Base-by-base conservation (phyloP, 2,113 vertebrate species). In the Struthidea cinerea region DNA sequence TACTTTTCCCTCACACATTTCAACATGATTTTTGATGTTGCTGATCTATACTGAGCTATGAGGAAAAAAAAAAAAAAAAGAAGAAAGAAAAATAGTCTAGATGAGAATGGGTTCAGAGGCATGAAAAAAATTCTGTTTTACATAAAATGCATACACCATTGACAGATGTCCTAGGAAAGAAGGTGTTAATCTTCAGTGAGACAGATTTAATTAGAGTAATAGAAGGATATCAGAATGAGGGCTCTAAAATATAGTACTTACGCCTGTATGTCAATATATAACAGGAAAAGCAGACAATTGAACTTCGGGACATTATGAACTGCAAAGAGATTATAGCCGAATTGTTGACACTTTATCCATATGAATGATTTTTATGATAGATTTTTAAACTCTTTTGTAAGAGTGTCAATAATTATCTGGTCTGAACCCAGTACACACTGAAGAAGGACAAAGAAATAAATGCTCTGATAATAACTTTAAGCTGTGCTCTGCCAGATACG, bases 121-220 rank as follows among this genome's bases (percentile, higher is more conserved):
- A 17, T 37, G 22, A 28, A 68, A 50, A 80, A 87, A 7, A n/a
- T 27, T 79, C 22, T 71, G 13, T 18, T 91, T 55, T 37, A 71
- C 2, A 0, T 82, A 39, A 75, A 82, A 44, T 68, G 21, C 0
- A n/a, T 59, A 37, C 11, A 56, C 6, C 2, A 2, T 23, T 87
- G 53, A 68, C 24, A 79, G 75, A 76, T 80, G 22, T 56, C 28
- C 24, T 67, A 32, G 71, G 28, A 68, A 86, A 33, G 32, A 56
- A 85, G 15, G 10, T n/a, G 16, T 73, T 90, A 90, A 64, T 78
- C 47, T 69, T 78, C 52, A 79, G 17, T 28, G 35, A 87, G 80
- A 60, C 10, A 70, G 44, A 85, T 32, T 80, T 90, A 81, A 75
- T 89, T 74, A 78, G 22, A 91, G 11, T 71, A 89, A 93, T 71